Percentiles rank a stretch among this genome's conserved stretches.
These are phyloP conservation scores for Andrena marginata DNA, from an alignment of 2,888 invertebrate species.

Conservation along the genomic window DNA sequence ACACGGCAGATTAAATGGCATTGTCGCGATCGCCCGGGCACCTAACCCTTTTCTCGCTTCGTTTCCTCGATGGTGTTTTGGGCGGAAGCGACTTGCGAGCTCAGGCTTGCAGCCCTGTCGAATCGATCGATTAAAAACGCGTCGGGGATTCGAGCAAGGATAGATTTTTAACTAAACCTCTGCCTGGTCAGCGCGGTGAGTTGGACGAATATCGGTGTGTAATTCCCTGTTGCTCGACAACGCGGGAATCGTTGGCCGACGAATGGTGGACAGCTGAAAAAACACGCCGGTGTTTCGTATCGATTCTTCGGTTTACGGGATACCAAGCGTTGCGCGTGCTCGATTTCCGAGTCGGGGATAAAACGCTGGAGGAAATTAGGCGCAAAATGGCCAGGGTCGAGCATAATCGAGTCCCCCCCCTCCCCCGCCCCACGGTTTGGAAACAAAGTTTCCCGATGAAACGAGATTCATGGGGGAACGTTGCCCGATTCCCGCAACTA, in stretches of 20 bases:
- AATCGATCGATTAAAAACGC: neutral
- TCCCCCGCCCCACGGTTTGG: neutral
- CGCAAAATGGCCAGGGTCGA: slow-evolving; percentile 13
- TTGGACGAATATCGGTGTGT: neutral
- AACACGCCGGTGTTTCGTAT: neutral
- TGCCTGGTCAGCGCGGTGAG: neutral
- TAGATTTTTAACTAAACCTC: neutral
- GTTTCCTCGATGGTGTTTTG: neutral
- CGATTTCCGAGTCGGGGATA: slow-evolving; percentile 29
- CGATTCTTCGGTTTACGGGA: neutral
- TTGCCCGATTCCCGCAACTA: no score
- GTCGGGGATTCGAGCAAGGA: neutral
- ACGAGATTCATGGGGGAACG: neutral
- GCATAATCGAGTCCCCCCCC: slow-evolving; percentile 19
- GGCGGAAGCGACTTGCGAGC: neutral
- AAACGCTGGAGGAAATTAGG: slow-evolving; percentile 31
- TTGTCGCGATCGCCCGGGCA: neutral
- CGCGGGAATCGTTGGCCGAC: slow-evolving; percentile 2
- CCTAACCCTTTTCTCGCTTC: neutral
- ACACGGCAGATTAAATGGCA: slow-evolving; percentile 16
- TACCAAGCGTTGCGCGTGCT: slow-evolving; percentile 6
- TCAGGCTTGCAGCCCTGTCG: neutral
- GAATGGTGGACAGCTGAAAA: slow-evolving; percentile 7
- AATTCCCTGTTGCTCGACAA: slow-evolving; percentile 26
- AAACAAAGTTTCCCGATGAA: slow-evolving; percentile 21